Conservation (phyloP, 2,113 vertebrate genomes). For the Elgaria multicarinata region DNA sequence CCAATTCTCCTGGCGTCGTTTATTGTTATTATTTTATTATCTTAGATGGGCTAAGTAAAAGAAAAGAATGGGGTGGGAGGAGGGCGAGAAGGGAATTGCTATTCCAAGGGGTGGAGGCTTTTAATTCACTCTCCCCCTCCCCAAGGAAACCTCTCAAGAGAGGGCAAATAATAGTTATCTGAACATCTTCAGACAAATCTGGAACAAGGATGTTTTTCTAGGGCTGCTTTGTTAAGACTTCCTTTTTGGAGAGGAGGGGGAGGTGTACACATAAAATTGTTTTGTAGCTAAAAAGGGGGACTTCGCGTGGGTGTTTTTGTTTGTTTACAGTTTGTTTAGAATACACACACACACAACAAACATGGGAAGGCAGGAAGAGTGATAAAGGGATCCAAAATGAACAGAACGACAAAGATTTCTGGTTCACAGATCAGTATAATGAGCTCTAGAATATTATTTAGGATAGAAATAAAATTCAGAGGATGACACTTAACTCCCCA, state of each 20-base stretch:
- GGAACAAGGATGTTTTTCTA: constrained; percentile 9
- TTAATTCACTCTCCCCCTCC: constrained; percentile 3
- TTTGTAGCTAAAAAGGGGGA: not conserved
- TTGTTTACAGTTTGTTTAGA: not conserved
- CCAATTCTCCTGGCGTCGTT: constrained; percentile 13
- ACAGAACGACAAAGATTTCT: not conserved
- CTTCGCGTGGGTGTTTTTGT: not conserved
- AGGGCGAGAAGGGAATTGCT: not conserved
- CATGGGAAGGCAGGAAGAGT: not conserved
- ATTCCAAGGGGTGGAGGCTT: constrained; percentile 18
- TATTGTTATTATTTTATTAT: not conserved
- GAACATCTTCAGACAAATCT: constrained; percentile 7
- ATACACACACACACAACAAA: not conserved
- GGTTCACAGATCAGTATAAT: not conserved
- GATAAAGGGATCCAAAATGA: not conserved
- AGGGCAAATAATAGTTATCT: not conserved
- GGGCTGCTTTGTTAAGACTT: constrained; percentile 44
- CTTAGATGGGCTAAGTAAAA: not conserved
- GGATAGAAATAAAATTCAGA: not conserved
- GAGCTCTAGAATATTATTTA: not conserved
- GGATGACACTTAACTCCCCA: too few species aligned
- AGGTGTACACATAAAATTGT: not conserved
- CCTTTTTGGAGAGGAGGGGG: not conserved
- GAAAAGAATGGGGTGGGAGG: not conserved
- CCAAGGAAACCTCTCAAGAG: not conserved